These are phyloP conservation scores for Pocillopora verrucosa DNA, from an alignment of 64 coral and sea anemone genomes.

Conservation along the genomic window DNA sequence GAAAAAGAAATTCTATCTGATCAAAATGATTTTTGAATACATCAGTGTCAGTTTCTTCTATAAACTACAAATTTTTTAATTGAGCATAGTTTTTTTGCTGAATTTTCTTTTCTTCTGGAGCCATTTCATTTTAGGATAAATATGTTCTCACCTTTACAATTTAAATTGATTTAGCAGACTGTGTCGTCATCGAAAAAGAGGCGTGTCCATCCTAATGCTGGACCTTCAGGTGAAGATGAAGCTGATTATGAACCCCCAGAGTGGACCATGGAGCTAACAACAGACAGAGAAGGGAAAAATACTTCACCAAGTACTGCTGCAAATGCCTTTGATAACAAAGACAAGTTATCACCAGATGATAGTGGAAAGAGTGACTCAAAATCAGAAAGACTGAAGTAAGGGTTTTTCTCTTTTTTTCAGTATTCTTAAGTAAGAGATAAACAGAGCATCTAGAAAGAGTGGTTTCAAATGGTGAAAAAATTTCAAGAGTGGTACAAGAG, in stretches of 20 bases:
- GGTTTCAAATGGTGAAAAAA: too few species aligned
- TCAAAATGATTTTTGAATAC: too few species aligned
- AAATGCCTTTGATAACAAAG: conserved; percentile 15
- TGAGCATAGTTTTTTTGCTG: too few species aligned
- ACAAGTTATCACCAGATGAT: not conserved
- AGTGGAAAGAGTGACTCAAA: not conserved
- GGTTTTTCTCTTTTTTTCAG: too few species aligned
- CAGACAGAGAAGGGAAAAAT: conserved; percentile 15
- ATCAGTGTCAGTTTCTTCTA: too few species aligned
- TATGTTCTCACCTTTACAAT: not conserved
- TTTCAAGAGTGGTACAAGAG: too few species aligned
- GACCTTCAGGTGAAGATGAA: not conserved
- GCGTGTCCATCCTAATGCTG: conserved; percentile 4
- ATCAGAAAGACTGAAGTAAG: conserved; percentile 27
- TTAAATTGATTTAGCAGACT: not conserved
- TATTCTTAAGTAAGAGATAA: too few species aligned
- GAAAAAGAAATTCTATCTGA: too few species aligned
- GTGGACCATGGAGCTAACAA: conserved; percentile 29
- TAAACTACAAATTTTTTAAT: too few species aligned
- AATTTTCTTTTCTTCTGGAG: too few species aligned
- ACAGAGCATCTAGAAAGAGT: too few species aligned
- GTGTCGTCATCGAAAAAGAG: conserved; percentile 19
- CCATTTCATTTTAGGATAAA: too few species aligned
- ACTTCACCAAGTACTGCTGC: not conserved
- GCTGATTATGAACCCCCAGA: conserved; percentile 22